phyloP scores from a whole-genome alignment of 2,113 vertebrate genomes.

The Hylia prasina region DNA sequence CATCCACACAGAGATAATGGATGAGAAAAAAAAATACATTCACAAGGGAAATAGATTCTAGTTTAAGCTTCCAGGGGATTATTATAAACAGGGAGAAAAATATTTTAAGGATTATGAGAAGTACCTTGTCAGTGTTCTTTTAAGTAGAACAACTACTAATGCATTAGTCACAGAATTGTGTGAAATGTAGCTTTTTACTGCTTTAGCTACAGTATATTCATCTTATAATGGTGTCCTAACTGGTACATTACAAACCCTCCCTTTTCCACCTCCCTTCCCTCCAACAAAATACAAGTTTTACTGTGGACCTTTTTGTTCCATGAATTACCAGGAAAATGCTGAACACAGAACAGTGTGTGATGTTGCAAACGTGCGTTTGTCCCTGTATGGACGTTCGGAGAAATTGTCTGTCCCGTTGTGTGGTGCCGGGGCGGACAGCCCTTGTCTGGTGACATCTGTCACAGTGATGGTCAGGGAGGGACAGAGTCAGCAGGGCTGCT shows the following conservation, averaged over 20 bases:
- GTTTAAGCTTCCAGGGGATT: conserved; percentile 36
- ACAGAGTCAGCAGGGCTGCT: neutral
- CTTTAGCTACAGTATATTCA: conserved; percentile 4
- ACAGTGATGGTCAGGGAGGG: rapidly evolving
- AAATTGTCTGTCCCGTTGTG: neutral
- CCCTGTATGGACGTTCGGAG: neutral
- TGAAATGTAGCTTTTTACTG: conserved; percentile 23
- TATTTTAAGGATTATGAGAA: conserved; percentile 35
- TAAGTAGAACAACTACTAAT: conserved; percentile 27
- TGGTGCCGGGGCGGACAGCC: rapidly evolving
- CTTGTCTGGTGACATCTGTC: neutral
- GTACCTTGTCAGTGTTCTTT: conserved; percentile 26
- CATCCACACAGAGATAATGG: neutral
- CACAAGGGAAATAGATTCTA: neutral
- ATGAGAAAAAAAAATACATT: neutral
- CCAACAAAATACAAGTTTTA: neutral
- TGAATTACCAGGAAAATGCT: neutral
- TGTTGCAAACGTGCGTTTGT: neutral
- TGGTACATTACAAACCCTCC: neutral
- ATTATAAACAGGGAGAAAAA: conserved; percentile 28
- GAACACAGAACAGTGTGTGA: neutral
- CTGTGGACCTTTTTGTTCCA: neutral
- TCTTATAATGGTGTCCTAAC: neutral
- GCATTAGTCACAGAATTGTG: conserved; percentile 17
- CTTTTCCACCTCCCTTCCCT: neutral